phyloP scores from a whole-genome alignment of 2,113 vertebrate species.

The Chionis minor region DNA sequence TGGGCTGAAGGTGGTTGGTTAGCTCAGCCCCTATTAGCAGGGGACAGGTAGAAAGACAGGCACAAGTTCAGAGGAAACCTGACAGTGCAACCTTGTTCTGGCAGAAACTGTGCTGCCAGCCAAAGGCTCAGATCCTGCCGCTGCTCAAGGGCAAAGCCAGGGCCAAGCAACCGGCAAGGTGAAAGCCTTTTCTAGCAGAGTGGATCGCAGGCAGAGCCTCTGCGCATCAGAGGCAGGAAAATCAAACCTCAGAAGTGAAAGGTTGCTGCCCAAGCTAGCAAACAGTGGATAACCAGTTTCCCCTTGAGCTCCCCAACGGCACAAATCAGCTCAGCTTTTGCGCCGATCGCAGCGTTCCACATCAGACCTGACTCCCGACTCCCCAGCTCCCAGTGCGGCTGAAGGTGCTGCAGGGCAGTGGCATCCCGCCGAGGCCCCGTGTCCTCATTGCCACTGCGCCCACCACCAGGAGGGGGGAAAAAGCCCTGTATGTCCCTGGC shows the following conservation, averaged over 20 bases:
- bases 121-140: neutral
- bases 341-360: neutral
- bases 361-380: neutral
- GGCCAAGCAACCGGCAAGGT: neutral
- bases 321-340: neutral
- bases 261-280: neutral
- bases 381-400: fast-evolving
- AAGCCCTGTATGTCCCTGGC: neutral
- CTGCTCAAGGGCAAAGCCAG: neutral
- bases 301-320: neutral
- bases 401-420: neutral
- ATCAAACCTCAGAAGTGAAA: neutral
- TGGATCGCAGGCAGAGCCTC: neutral
- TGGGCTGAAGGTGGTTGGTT: neutral
- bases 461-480: fast-evolving
- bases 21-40: neutral
- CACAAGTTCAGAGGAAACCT: neutral
- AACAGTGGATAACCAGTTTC: neutral
- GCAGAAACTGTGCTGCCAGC: neutral
- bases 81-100: neutral
- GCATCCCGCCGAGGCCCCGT: fast-evolving
- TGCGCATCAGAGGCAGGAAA: neutral
- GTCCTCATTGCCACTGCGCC: too few species aligned
- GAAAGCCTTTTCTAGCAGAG: neutral
- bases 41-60: neutral